These are phyloP conservation scores for Boleophthalmus pectinirostris DNA, from an alignment of 2,113 vertebrate genomes.

Conservation along the genomic window DNA sequence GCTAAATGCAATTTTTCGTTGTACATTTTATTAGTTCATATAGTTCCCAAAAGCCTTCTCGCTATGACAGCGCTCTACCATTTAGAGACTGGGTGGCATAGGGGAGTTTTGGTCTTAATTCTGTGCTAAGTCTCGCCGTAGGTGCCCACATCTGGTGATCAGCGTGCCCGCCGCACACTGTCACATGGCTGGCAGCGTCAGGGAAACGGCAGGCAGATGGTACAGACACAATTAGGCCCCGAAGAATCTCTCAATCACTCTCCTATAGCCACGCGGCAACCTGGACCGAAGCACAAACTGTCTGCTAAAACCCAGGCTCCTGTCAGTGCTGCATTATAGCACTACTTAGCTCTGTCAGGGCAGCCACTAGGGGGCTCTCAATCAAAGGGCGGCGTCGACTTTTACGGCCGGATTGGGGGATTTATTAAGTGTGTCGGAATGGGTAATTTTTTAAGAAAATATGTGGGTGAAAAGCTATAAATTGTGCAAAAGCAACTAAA, in stretches of 20 bases:
- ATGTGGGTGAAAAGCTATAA: neutral
- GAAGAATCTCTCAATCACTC: conserved; percentile 76
- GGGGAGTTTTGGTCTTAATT: conserved; percentile 40
- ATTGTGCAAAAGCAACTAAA: neutral
- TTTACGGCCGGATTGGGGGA: neutral
- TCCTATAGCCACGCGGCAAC: conserved; percentile 44
- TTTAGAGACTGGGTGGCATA: neutral
- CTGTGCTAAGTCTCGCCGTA: conserved; percentile 23
- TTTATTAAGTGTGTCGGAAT: neutral
- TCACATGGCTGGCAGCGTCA: conserved; percentile 71
- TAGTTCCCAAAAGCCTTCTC: neutral
- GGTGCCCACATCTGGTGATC: conserved; percentile 72
- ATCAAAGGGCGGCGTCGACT: neutral
- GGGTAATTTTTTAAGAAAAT: neutral
- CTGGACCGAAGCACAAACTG: conserved; percentile 27
- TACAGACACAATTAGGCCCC: conserved; percentile 76
- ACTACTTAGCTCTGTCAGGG: conserved; percentile 4
- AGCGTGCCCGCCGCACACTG: conserved; percentile 66
- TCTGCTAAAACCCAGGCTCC: conserved; percentile 26
- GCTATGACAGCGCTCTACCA: conserved; percentile 19
- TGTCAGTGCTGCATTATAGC: conserved; percentile 26
- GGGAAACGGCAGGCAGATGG: conserved; percentile 79
- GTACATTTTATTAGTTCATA: neutral
- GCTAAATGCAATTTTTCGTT: too few relatives aligned
- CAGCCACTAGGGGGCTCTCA: conserved; percentile 11